Percentiles rank a stretch among this genome's conserved stretches.
phyloP scores from a whole-genome alignment of 2,797 vertebrate genomes.

The Hemibagrus guttatus region DNA sequence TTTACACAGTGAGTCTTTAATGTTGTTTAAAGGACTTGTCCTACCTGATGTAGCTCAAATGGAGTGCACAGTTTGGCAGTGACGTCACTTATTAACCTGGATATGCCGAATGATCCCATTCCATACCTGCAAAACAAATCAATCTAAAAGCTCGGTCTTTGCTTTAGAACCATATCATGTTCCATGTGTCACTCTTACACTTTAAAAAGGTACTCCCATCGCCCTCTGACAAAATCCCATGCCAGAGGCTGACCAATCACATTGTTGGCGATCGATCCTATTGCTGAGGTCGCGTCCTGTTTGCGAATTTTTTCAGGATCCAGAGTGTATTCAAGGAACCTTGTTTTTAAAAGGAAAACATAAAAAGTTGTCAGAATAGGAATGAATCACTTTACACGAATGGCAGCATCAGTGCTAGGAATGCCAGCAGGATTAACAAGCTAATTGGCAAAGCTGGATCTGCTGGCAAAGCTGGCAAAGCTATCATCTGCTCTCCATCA shows the following conservation, averaged over 20 bases:
- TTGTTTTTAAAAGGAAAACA: slow-evolving; percentile 55
- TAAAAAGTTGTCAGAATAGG: background rate
- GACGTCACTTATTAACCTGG: slow-evolving; percentile 76
- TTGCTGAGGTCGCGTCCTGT: slow-evolving; percentile 86
- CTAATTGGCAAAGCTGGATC: no score
- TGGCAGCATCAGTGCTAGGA: no score
- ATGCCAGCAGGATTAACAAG: no score
- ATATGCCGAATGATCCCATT: slow-evolving; percentile 84
- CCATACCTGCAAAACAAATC: slow-evolving; percentile 76
- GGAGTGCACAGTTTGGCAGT: slow-evolving; percentile 82
- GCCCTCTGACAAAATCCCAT: slow-evolving; percentile 87
- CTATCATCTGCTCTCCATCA: no score
- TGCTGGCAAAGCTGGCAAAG: no score
- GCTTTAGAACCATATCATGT: background rate
- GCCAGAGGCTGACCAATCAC: slow-evolving; percentile 82
- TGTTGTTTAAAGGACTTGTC: slow-evolving; percentile 22
- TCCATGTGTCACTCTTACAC: slow-evolving; percentile 77
- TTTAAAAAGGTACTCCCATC: slow-evolving; percentile 78
- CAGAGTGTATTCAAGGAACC: slow-evolving; percentile 85
- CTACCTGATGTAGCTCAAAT: slow-evolving; percentile 87
- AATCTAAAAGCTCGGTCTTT: background rate
- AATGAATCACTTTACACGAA: background rate
- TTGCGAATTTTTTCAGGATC: slow-evolving; percentile 85
- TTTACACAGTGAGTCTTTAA: background rate
- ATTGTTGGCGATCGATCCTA: slow-evolving; percentile 81